Percentiles rank a stretch among this genome's conserved stretches.
phyloP scores from a whole-genome alignment of 2,797 vertebrate species.

The Centropyge bicolor region DNA sequence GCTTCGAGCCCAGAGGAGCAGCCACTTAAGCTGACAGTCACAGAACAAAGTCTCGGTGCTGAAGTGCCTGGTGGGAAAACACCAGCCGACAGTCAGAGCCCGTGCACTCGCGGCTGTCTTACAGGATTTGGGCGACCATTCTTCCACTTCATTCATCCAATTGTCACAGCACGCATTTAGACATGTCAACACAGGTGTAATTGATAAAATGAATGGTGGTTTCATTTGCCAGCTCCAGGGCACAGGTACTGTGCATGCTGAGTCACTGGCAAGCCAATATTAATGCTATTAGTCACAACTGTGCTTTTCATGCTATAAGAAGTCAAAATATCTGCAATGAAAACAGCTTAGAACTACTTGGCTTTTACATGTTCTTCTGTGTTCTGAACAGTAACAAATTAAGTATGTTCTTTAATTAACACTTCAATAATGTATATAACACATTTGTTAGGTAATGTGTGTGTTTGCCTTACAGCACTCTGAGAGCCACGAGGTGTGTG shows the following conservation, averaged over 20 bases:
- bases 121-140: neutral
- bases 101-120: neutral
- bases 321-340: neutral
- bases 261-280: conserved; percentile 3
- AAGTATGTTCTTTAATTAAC: neutral
- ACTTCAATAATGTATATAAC: neutral
- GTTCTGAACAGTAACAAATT: neutral
- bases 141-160: neutral
- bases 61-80: conserved; percentile 85
- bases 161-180: conserved; percentile 1
- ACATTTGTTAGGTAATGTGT: neutral
- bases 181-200: conserved; percentile 8
- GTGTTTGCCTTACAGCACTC: conserved; percentile 88
- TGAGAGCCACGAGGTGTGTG: conserved; percentile 87
- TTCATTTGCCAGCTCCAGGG: conserved; percentile 3
- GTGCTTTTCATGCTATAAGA: neutral
- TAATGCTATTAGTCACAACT: conserved; percentile 27
- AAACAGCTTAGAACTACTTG: neutral
- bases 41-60: conserved; percentile 91
- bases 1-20: conserved; percentile 88
- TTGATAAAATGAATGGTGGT: conserved; percentile 7
- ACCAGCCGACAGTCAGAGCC: conserved; percentile 20
- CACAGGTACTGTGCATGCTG: neutral
- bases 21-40: conserved; percentile 93
- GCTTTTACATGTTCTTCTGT: neutral